phyloP scores from a whole-genome alignment of 2,888 invertebrate genomes.

The Ormyrus thymus region DNA sequence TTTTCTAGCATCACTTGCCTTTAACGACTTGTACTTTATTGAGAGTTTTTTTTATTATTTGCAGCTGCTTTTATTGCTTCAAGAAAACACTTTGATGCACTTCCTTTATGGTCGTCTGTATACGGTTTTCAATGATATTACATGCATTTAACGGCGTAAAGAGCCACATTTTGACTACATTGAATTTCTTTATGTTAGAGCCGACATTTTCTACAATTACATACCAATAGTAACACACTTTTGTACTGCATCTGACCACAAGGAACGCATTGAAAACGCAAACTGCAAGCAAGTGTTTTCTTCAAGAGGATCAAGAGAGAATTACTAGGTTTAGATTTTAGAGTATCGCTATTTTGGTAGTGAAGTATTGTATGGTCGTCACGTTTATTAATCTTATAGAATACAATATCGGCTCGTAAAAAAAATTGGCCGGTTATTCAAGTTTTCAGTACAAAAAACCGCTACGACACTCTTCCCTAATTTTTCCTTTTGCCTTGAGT shows the following conservation, averaged over 20 bases:
- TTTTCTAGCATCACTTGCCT: slow-evolving; percentile 12
- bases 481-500: neutral
- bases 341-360: slow-evolving; percentile 34
- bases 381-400: slow-evolving; percentile 21
- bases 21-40: slow-evolving; percentile 38
- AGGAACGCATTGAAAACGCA: too few relatives aligned
- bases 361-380: slow-evolving; percentile 23
- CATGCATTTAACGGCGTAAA: too few relatives aligned
- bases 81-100: slow-evolving; percentile 26
- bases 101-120: neutral
- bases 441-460: slow-evolving; percentile 43
- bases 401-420: slow-evolving; percentile 42
- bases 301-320: slow-evolving; percentile 22
- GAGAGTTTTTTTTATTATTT: slow-evolving; percentile 15
- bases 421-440: slow-evolving; percentile 32
- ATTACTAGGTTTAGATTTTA: slow-evolving; percentile 6
- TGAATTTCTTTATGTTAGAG: too few relatives aligned
- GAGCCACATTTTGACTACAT: too few relatives aligned
- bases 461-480: slow-evolving; percentile 1
- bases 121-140: too few relatives aligned
- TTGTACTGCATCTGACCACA: too few relatives aligned
- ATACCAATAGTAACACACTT: neutral
- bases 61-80: slow-evolving; percentile 9
- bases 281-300: slow-evolving; percentile 29
- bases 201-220: neutral